Conservation (phyloP, 2,113 vertebrate species). For the Chelonoidis abingdonii region DNA sequence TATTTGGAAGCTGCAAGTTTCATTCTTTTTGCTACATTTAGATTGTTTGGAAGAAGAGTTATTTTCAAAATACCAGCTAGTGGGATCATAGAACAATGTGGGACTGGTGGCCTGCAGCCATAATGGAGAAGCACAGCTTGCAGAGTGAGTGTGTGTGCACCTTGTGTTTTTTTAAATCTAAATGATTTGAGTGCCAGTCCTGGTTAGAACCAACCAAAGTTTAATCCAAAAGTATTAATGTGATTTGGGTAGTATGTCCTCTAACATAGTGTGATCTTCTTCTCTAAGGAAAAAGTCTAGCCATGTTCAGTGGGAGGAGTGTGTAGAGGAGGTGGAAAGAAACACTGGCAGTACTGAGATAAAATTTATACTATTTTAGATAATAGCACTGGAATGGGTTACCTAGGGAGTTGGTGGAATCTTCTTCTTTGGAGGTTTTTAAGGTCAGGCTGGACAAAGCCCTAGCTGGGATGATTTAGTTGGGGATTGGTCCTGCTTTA, state of each 20-base stretch:
- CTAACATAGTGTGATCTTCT: neutral
- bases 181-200: neutral
- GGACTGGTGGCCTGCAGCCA: neutral
- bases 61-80: neutral
- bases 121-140: neutral
- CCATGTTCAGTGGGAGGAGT: neutral
- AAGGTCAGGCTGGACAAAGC: too few species aligned
- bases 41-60: neutral
- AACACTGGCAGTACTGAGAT: neutral
- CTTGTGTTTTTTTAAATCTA: neutral
- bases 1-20: neutral
- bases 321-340: neutral
- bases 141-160: neutral
- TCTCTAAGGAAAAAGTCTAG: neutral
- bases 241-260: neutral
- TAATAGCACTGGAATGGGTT: too few species aligned
- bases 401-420: too few species aligned
- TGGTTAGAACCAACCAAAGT: neutral
- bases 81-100: neutral
- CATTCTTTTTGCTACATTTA: neutral
- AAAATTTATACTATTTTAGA: neutral
- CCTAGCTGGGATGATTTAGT: too few species aligned
- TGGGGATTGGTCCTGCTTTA: too few species aligned
- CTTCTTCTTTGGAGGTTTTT: too few species aligned
- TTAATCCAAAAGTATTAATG: neutral